Conservation (phyloP, 2,797 vertebrate species). For the Pipistrellus pipistrellus region DNA sequence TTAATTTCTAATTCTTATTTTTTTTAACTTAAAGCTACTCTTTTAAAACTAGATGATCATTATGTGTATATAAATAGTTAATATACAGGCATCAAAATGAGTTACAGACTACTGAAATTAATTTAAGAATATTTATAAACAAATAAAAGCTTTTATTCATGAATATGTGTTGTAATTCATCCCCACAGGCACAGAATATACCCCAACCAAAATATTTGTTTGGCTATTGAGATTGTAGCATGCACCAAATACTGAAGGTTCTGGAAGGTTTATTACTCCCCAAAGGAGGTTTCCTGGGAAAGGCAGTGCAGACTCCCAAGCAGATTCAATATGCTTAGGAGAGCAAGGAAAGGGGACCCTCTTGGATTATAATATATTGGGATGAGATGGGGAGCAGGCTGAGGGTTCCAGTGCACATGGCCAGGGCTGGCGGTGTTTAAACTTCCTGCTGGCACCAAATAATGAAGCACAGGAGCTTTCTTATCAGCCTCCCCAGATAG, state of each 20-base stretch:
- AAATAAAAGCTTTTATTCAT: not conserved
- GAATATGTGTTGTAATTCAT: not conserved
- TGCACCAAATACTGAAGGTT: not conserved
- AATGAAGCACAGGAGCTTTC: not conserved
- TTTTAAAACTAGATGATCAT: slow-evolving; percentile 1
- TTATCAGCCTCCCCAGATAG: not conserved
- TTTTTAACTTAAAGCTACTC: not conserved
- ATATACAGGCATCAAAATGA: not conserved
- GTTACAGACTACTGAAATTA: not conserved
- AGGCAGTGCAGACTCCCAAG: not conserved
- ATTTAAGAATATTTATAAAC: not conserved
- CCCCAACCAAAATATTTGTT: not conserved
- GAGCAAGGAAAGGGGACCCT: not conserved
- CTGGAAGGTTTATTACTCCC: not conserved
- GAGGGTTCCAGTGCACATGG: too few relatives aligned
- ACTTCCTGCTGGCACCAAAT: not conserved
- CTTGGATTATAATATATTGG: not conserved
- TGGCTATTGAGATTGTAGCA: not conserved
- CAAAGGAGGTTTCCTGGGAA: not conserved
- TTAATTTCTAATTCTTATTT: not conserved
- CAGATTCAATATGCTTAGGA: not conserved
- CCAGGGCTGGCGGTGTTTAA: not conserved
- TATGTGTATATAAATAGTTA: not conserved
- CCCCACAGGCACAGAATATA: not conserved
- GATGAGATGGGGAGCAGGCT: not conserved